Evolutionary conservation across 2,113 vertebrate species (phyloP), one percentile per base, ranked within the genome.

Genomic region (Macrotus californicus): DNA sequence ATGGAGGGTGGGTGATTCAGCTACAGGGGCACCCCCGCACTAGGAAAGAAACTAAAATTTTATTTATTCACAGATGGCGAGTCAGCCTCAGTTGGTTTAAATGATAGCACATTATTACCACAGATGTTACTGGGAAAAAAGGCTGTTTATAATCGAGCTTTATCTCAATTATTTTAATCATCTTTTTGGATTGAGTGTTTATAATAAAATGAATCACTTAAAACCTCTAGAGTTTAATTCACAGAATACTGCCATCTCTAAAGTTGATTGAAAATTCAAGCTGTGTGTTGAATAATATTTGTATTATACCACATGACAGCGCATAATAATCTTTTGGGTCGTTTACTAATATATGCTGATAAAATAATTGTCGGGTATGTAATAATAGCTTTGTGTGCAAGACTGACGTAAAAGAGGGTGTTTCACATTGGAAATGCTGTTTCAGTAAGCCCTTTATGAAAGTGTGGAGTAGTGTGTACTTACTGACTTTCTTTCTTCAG

Each of bases 131-230:
- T 86, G 52, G 75, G 7, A 26, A 50, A 52, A 72, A 36, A 69
- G 56, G 1, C 82, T 96, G 72, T 95, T 97, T 84, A 85, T 86
- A 94, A 93, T 91, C 86, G 89, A 96, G 75, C 16, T 64, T 89
- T 94, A 87, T 96, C 91, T 92, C 94, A 96, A 87, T 96, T 91
- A 93, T 95, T 92, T 94, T 97, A 95, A 96, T 97, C 96, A 96
- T 97, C 95, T 94, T 96, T 97, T 93, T n/a, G 56, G 79, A 34
- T 86, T 94, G 75, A 84, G 12, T 95, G 80, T 96, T 96, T 96
- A 94, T 91, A 89, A 96, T 94, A 95, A 94, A 93, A 94, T 0
- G 67, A 95, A 84, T 96, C 79, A 95, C 79, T 94, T 96, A 94
- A 95, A 97, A 89, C 14, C 80, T 91, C 39, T 83, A 91, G 76